A percentile compares a stretch with the other conserved stretches of the same genome.
Evolutionary conservation across 1,140 invertebrate species (phyloP).

Genomic region (Bombus superbus): DNA sequence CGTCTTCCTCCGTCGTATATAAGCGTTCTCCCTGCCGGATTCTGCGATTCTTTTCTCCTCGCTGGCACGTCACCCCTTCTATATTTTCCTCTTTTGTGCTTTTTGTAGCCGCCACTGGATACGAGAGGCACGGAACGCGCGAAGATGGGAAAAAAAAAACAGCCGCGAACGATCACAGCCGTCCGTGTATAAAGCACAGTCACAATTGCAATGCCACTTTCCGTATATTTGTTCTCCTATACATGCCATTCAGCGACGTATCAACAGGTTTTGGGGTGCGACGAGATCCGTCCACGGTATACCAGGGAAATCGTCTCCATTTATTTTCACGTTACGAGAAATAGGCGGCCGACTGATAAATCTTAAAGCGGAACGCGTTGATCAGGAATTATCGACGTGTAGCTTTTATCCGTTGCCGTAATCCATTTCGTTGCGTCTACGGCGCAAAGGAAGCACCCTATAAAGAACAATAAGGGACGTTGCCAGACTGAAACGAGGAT

Average conservation of each 20-base stretch:
- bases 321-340: constrained; percentile 27
- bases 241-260: constrained; percentile 34
- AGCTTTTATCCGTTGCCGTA: background rate
- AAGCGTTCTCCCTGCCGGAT: too few species aligned
- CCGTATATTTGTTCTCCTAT: constrained; percentile 38
- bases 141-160: constrained; percentile 7
- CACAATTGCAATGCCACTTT: constrained; percentile 13
- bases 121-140: background rate
- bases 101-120: constrained; percentile 1
- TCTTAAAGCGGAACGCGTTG: constrained; percentile 19
- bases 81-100: background rate
- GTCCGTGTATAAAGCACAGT: background rate
- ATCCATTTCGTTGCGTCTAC: background rate
- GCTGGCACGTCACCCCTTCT: background rate
- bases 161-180: background rate
- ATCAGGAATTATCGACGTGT: constrained; percentile 29
- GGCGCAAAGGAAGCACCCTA: constrained; percentile 8
- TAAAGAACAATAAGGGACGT: constrained; percentile 54
- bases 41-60: background rate
- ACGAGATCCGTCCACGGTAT: constrained; percentile 19
- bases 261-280: constrained; percentile 50
- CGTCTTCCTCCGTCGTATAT: background rate
- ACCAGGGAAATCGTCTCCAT: constrained; percentile 36
- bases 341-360: constrained; percentile 15
- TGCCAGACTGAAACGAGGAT: constrained; percentile 40